phyloP scores from a whole-genome alignment of 2,113 vertebrate species.

The Peucedramus taeniatus region DNA sequence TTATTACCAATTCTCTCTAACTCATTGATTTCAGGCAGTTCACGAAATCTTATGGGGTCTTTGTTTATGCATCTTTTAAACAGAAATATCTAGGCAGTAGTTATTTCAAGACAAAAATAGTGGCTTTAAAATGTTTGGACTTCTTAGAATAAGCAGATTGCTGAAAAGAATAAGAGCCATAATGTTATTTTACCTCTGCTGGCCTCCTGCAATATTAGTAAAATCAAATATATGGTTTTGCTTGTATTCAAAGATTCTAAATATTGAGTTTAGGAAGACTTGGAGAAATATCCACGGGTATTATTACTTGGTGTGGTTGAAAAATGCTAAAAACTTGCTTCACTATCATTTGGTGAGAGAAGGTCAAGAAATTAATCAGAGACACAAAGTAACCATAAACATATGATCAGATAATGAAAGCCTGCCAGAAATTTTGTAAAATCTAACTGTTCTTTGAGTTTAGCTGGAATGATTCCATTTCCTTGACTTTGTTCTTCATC shows the following conservation, averaged over 20 bases:
- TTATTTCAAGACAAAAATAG: background rate
- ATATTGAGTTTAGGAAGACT: background rate
- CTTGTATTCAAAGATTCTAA: background rate
- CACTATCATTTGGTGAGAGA: background rate
- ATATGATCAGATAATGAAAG: background rate
- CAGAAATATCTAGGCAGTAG: background rate
- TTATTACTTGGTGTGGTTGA: background rate
- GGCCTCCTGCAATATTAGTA: background rate
- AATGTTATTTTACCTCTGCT: background rate
- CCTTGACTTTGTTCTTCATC: background rate
- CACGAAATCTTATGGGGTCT: background rate
- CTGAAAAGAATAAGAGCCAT: background rate
- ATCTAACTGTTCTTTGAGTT: background rate
- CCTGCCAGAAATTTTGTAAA: background rate
- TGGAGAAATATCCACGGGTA: background rate
- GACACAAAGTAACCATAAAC: background rate
- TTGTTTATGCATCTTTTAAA: background rate
- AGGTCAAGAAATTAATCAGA: background rate
- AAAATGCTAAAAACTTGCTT: background rate
- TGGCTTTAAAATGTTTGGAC: background rate
- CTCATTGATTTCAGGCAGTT: background rate
- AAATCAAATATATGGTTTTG: background rate
- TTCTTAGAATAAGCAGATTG: background rate
- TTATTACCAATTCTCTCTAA: background rate
- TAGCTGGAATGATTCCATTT: background rate